Conservation (phyloP, 2,797 vertebrate species). For the Acanthiza pusilla region DNA sequence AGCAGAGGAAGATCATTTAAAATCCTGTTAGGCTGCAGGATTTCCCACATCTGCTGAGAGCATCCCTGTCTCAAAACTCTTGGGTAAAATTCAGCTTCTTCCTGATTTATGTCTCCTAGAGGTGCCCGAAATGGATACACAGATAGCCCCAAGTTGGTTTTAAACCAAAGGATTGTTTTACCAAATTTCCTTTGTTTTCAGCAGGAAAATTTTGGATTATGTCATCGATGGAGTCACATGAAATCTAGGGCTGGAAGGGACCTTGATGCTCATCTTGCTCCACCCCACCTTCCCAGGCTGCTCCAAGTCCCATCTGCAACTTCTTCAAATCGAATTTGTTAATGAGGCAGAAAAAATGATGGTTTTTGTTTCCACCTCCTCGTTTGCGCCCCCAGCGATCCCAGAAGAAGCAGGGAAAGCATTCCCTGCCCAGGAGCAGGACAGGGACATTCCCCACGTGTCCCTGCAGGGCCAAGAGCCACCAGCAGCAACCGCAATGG, state of each 20-base stretch:
- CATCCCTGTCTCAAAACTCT: accelerated
- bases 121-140: neutral
- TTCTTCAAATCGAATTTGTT: neutral
- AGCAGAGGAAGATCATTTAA: neutral
- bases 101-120: neutral
- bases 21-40: neutral
- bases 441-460: neutral
- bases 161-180: neutral
- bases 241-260: neutral
- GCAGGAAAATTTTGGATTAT: neutral
- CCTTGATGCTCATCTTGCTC: neutral
- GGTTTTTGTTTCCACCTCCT: accelerated
- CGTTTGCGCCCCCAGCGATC: neutral
- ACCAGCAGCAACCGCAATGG: accelerated
- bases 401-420: neutral
- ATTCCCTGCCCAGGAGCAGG: neutral
- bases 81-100: neutral
- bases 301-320: neutral
- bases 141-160: neutral
- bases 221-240: too few species aligned
- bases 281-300: neutral
- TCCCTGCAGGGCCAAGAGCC: neutral
- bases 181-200: neutral
- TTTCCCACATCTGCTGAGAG: neutral
- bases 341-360: neutral